These are phyloP conservation scores for Arbacia lixula DNA, from an alignment of 53 echinoderm and acorn worm species.

Conservation along the genomic window DNA sequence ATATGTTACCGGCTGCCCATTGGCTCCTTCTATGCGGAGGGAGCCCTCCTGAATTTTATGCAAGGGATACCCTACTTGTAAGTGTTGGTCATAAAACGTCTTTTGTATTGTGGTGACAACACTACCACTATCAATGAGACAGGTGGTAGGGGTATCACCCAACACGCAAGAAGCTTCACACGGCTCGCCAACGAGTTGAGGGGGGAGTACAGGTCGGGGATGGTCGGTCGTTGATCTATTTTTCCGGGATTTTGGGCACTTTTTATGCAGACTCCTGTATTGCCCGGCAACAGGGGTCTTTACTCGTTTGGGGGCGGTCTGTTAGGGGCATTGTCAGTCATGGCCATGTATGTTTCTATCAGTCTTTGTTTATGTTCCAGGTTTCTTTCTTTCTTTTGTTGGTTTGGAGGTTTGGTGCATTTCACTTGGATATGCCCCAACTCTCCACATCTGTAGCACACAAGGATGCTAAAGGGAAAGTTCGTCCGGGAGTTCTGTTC, in stretches of 20 bases:
- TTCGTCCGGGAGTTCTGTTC: background rate
- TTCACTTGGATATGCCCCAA: background rate
- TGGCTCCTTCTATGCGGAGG: background rate
- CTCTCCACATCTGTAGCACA: constrained; percentile 19
- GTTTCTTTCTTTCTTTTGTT: background rate
- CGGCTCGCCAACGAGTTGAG: constrained; percentile 9
- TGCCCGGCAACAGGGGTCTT: constrained; percentile 26
- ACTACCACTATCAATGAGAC: constrained; percentile 11
- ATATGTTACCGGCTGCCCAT: constrained; percentile 5
- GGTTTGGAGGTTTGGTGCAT: constrained; percentile 17
- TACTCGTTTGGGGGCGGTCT: constrained; percentile 20
- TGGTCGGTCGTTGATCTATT: background rate
- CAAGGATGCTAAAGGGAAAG: background rate
- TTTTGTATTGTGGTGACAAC: constrained; percentile 12
- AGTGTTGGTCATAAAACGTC: background rate
- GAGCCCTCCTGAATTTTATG: background rate
- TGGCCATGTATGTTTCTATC: background rate
- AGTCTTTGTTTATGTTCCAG: background rate
- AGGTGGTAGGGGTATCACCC: background rate
- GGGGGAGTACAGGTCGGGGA: background rate
- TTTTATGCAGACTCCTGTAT: background rate
- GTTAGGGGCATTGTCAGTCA: background rate
- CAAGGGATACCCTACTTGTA: background rate
- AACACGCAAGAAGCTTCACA: constrained; percentile 8
- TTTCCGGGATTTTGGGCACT: background rate